Conservation (phyloP, 2,113 vertebrate species). For the Trematocara macrostoma region DNA sequence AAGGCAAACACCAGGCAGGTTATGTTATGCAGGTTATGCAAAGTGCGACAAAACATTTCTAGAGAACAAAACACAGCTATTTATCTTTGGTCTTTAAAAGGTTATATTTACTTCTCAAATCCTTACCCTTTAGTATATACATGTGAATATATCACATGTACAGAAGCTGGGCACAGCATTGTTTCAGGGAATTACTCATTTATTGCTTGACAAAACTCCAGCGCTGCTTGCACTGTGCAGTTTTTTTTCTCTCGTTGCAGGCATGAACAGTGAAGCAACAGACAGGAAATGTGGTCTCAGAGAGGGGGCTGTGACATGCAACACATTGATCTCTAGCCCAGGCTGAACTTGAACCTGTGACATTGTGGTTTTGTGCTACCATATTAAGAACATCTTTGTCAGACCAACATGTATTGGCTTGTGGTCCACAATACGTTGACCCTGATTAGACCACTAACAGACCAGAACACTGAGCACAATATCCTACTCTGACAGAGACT, state of each 20-base stretch:
- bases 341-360: neutral
- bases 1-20: neutral
- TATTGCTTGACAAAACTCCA: neutral
- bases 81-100: neutral
- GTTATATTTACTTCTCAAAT: neutral
- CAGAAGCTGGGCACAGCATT: neutral
- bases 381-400: neutral
- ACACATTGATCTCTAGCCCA: neutral
- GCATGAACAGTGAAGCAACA: neutral
- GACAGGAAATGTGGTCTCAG: neutral
- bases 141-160: neutral
- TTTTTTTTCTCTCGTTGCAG: neutral
- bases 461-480: neutral
- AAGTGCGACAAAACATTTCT: neutral
- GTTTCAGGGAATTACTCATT: neutral
- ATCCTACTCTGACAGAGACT: neutral
- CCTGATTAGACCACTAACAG: neutral
- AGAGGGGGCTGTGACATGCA: neutral
- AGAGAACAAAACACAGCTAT: fast-evolving
- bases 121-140: fast-evolving
- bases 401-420: neutral
- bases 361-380: neutral
- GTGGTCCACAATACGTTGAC: neutral
- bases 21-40: neutral
- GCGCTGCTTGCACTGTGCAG: fast-evolving